Evolutionary conservation across 1,140 invertebrate species (phyloP).

Genomic region (Patella vulgata): DNA sequence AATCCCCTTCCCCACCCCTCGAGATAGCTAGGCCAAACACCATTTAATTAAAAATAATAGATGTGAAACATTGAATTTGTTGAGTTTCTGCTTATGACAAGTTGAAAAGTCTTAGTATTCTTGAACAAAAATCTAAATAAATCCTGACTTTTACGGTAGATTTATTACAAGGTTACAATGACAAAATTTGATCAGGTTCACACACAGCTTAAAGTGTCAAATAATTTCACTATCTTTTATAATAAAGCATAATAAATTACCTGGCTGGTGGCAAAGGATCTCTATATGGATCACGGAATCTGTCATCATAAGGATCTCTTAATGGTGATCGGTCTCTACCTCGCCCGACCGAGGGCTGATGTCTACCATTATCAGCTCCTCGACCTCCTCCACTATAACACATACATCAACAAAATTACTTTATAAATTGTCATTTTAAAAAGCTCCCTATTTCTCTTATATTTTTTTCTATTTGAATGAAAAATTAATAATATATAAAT

Average conservation of each 20-base stretch:
- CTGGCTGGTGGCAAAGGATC: slow-evolving; percentile 20
- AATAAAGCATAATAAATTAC: not conserved
- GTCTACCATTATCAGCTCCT: not conserved
- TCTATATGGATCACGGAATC: slow-evolving; percentile 36
- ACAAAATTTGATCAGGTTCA: too few relatives aligned
- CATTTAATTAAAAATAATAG: too few relatives aligned
- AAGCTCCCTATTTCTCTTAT: not conserved
- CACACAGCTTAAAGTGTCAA: not conserved
- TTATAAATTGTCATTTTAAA: not conserved
- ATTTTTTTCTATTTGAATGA: not conserved
- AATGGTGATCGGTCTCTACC: slow-evolving; percentile 37
- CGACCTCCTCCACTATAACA: not conserved
- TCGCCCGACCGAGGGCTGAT: slow-evolving; percentile 1
- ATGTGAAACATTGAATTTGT: too few relatives aligned
- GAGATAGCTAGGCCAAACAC: too few relatives aligned
- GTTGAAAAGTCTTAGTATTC: too few relatives aligned
- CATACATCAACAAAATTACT: not conserved
- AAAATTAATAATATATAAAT: not conserved
- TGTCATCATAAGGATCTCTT: slow-evolving; percentile 37
- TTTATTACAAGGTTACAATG: too few relatives aligned
- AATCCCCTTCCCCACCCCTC: too few relatives aligned
- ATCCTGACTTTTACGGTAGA: too few relatives aligned
- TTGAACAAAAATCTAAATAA: too few relatives aligned
- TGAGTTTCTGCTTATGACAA: too few relatives aligned
- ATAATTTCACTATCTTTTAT: too few relatives aligned